A percentile compares a stretch with the other conserved stretches of the same genome.
Evolutionary conservation across 1,140 invertebrate genomes (phyloP).

Genomic region (Diabrotica undecimpunctata): DNA sequence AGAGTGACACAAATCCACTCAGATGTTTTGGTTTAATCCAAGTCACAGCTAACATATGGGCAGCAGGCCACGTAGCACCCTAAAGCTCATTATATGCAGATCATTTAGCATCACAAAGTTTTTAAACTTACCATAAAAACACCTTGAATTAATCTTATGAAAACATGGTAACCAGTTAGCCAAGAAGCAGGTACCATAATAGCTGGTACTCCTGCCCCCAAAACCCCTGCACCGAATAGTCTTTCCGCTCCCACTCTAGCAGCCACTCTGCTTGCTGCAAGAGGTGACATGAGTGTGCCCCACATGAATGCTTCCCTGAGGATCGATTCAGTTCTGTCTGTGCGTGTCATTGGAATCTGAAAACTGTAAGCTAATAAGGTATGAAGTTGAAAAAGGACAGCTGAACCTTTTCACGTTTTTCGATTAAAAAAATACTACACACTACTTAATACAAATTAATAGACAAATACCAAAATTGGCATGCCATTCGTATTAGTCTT

Average conservation of each 20-base stretch:
- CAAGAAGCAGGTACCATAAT: conserved; percentile 56
- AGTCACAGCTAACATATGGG: conserved; percentile 58
- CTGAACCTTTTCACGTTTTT: too few species aligned
- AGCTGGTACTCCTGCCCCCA: conserved; percentile 54
- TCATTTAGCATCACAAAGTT: neutral
- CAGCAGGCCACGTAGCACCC: conserved; percentile 58
- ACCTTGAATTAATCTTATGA: conserved; percentile 55
- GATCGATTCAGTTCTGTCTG: conserved; percentile 54
- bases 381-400: too few species aligned
- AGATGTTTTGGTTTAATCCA: conserved; percentile 58
- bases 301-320: conserved; percentile 57
- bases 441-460: too few species aligned
- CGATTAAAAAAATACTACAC: too few species aligned
- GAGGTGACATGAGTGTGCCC: conserved; percentile 55
- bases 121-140: conserved; percentile 51
- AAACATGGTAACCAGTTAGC: conserved; percentile 56
- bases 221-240: conserved; percentile 54
- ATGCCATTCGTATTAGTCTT: too few species aligned
- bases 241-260: conserved; percentile 55
- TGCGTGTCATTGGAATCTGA: conserved; percentile 51
- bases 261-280: conserved; percentile 56
- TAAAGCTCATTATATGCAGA: conserved; percentile 29
- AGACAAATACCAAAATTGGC: too few species aligned
- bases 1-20: conserved; percentile 57
- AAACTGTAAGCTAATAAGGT: conserved; percentile 8